A percentile compares a stretch with the other conserved stretches of the same genome.
Conservation (phyloP, 30 jellyfish, hydroid and myxozoan genomes). For the Aurelia coerulea region DNA sequence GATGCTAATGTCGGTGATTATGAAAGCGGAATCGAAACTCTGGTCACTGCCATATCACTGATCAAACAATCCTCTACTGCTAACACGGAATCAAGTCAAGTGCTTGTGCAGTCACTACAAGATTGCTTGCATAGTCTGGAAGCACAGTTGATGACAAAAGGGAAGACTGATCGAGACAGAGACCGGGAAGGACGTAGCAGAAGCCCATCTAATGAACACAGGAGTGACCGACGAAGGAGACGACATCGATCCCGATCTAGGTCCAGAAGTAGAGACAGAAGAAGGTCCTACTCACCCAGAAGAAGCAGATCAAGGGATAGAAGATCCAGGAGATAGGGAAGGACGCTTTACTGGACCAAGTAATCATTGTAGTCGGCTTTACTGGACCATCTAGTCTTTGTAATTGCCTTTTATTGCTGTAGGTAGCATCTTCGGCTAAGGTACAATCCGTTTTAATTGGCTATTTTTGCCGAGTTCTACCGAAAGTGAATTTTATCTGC, state of each 20-base stretch:
- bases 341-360: no score
- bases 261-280: constrained; percentile 85
- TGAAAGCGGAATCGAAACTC: constrained; percentile 98
- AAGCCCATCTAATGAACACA: constrained; percentile 77
- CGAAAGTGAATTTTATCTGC: no score
- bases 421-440: no score
- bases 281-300: constrained; percentile 91
- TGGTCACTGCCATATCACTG: constrained; percentile 95
- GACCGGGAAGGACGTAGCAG: constrained; percentile 66
- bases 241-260: constrained; percentile 96
- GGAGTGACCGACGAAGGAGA: constrained; percentile 80
- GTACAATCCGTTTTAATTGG: no score
- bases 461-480: no score
- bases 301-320: constrained; percentile 89
- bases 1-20: constrained; percentile 99
- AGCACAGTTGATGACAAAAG: constrained; percentile 94
- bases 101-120: constrained; percentile 92
- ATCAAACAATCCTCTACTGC: constrained; percentile 97
- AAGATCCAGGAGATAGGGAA: constrained; percentile 61
- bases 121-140: constrained; percentile 99
- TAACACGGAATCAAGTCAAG: constrained; percentile 94
- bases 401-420: no score
- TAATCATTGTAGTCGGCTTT: no score
- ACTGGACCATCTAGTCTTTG: no score
- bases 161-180: constrained; percentile 77